These are phyloP conservation scores for Frieseomelitta varia DNA, from an alignment of 1,140 invertebrate species.

Conservation along the genomic window DNA sequence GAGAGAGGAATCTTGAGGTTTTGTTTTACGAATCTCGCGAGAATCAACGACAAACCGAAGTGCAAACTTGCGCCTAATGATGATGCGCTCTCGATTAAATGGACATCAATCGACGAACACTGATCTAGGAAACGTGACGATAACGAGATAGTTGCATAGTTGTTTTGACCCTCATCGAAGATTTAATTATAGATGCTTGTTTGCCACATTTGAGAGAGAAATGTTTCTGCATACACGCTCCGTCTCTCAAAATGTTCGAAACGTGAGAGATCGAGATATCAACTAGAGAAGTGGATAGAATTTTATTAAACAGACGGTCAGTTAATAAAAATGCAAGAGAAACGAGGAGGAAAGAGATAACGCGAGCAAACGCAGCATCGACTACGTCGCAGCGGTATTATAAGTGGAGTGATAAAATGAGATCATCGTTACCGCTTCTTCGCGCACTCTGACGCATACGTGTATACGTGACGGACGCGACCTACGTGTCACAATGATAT, in stretches of 20 bases:
- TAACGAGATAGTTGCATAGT: neutral
- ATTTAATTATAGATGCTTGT: neutral
- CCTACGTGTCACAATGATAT: constrained; percentile 1
- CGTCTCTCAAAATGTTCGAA: too few relatives aligned
- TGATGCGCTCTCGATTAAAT: constrained; percentile 11
- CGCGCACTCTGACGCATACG: constrained; percentile 27
- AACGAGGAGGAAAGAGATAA: constrained; percentile 28
- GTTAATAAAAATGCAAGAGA: constrained; percentile 17
- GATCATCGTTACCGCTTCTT: constrained; percentile 72
- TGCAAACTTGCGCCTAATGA: constrained; percentile 17
- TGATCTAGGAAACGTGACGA: neutral
- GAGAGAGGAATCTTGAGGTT: neutral
- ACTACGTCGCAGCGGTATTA: constrained; percentile 59
- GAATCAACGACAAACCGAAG: neutral
- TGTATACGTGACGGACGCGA: neutral
- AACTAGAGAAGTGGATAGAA: neutral
- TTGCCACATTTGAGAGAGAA: neutral
- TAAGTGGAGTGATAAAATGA: constrained; percentile 76
- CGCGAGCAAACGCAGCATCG: constrained; percentile 21
- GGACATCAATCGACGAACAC: neutral
- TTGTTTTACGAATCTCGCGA: neutral
- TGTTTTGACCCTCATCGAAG: neutral
- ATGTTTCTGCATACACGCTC: too few relatives aligned
- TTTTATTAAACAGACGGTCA: neutral
- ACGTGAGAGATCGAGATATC: neutral